These are phyloP conservation scores for Anser brachyrhynchus DNA, from an alignment of 2,113 vertebrate species.

Conservation along the genomic window DNA sequence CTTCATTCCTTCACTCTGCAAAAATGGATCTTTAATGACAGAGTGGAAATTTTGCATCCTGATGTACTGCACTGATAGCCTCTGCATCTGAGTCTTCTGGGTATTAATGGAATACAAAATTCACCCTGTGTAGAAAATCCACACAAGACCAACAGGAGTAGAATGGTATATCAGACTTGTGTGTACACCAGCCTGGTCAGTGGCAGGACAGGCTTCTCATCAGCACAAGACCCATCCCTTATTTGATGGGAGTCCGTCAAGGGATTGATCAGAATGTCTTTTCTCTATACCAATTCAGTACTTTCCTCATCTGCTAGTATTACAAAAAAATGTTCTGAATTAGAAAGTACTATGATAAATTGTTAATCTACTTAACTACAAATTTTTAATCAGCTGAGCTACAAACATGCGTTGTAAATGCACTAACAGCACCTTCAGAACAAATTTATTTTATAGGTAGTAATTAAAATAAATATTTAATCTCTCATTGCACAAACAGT, in stretches of 20 bases:
- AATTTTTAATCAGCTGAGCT: not conserved
- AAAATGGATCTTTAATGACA: not conserved
- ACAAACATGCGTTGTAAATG: not conserved
- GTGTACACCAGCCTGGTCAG: not conserved
- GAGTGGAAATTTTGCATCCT: not conserved
- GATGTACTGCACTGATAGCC: not conserved
- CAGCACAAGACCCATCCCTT: not conserved
- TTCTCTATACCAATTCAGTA: not conserved
- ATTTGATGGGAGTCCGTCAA: not conserved
- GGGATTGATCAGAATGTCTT: not conserved
- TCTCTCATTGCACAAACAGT: not conserved
- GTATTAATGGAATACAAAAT: not conserved
- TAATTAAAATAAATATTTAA: slow-evolving; percentile 48
- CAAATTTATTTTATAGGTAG: not conserved
- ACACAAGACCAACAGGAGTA: not conserved
- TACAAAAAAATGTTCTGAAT: not conserved
- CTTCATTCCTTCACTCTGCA: not conserved
- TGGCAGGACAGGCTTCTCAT: not conserved
- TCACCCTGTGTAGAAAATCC: not conserved
- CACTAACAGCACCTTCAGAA: not conserved
- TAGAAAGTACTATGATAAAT: not conserved
- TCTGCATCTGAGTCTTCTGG: not conserved
- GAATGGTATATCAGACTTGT: not conserved
- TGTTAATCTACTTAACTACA: not conserved
- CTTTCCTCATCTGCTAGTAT: not conserved